A percentile compares a stretch with the other conserved stretches of the same genome.
Evolutionary conservation across 2,888 invertebrate genomes (phyloP).

Genomic region (Epinotia nisella): DNA sequence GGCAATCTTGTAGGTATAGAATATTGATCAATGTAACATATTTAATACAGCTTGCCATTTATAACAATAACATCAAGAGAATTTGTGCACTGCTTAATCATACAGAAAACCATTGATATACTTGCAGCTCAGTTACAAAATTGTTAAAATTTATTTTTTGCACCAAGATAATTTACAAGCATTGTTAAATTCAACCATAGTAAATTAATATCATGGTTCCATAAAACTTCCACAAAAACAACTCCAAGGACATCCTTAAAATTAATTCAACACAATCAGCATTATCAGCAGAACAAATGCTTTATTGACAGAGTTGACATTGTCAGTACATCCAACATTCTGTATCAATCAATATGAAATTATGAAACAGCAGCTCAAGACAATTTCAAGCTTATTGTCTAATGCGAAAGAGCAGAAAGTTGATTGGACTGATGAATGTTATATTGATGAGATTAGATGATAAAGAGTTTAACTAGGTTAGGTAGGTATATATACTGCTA

Average conservation of each 20-base stretch:
- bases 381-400: not conserved
- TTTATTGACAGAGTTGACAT: constrained; percentile 47
- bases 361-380: not conserved
- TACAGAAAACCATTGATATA: no score
- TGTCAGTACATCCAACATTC: constrained; percentile 39
- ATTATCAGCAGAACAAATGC: constrained; percentile 43
- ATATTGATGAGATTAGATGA: not conserved
- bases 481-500: not conserved
- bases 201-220: not conserved
- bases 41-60: no score
- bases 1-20: no score
- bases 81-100: no score
- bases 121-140: no score
- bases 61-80: no score
- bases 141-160: no score
- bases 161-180: no score
- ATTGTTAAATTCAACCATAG: no score
- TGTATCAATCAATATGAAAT: constrained; percentile 40
- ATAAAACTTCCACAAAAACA: constrained; percentile 21
- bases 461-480: constrained; percentile 1
- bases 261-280: constrained; percentile 45
- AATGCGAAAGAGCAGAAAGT: not conserved
- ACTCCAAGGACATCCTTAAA: constrained; percentile 29
- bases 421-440: not conserved
- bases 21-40: no score